Conservation (phyloP, 2,888 invertebrate genomes). For the Catocala fraxini region DNA sequence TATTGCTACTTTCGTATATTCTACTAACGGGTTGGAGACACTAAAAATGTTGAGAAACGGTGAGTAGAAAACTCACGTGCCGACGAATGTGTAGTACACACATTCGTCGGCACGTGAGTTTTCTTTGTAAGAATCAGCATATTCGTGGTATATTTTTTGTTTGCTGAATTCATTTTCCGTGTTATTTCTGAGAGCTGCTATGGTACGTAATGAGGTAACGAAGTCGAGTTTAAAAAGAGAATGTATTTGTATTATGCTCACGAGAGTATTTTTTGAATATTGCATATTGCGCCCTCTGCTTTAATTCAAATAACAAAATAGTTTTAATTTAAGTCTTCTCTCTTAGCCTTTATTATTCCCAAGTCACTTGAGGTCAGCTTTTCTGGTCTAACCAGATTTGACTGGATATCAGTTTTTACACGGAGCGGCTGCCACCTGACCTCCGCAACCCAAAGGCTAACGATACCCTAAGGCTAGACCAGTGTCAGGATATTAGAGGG, state of each 20-base stretch:
- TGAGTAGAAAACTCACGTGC: too few species aligned
- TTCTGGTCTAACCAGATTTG: too few species aligned
- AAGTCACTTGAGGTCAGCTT: too few species aligned
- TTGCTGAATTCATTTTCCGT: slow-evolving; percentile 16
- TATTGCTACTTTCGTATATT: too few species aligned
- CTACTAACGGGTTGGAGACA: too few species aligned
- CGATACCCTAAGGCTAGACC: too few species aligned
- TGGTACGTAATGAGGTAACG: slow-evolving; percentile 12
- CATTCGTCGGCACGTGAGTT: slow-evolving; percentile 4
- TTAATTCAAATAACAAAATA: background rate
- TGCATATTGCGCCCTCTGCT: background rate
- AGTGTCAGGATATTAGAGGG: too few species aligned
- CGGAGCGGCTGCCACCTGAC: too few species aligned
- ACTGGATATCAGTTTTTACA: too few species aligned
- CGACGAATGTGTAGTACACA: background rate
- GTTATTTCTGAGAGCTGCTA: slow-evolving; percentile 2
- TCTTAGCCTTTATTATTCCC: too few species aligned
- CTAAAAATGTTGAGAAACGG: background rate
- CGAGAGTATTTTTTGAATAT: background rate
- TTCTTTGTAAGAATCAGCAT: slow-evolving; percentile 11
- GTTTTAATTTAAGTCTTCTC: too few species aligned
- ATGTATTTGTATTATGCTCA: slow-evolving; percentile 7
- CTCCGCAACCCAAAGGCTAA: too few species aligned
- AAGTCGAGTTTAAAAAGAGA: slow-evolving; percentile 13
- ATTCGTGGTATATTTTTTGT: slow-evolving; percentile 15